These are phyloP conservation scores for Falco peregrinus DNA, from an alignment of 2,797 vertebrate species.

Conservation along the genomic window DNA sequence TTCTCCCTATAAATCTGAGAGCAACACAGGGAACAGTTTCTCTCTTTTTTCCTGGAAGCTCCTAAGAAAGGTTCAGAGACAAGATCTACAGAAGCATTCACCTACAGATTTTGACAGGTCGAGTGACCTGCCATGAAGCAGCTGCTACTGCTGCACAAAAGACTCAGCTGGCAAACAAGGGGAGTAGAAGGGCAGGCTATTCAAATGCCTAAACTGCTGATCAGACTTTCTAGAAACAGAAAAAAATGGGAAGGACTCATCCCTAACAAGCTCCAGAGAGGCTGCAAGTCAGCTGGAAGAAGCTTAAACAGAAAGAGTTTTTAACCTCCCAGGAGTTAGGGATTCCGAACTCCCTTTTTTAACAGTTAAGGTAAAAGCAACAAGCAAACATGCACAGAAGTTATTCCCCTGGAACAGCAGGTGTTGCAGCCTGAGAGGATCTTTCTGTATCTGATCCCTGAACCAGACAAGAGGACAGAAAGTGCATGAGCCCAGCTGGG, in stretches of 20 bases:
- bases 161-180: neutral
- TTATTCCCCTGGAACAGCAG: neutral
- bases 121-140: neutral
- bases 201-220: neutral
- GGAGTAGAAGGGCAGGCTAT: neutral
- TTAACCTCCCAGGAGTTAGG: neutral
- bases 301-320: neutral
- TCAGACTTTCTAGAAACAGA: neutral
- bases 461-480: neutral
- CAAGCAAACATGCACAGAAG: neutral
- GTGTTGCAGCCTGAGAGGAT: neutral
- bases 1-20: neutral
- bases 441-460: neutral
- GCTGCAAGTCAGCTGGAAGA: neutral
- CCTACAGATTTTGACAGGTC: neutral
- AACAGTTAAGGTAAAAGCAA: neutral
- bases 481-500: neutral
- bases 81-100: neutral
- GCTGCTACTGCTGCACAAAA: neutral
- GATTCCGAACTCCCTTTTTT: neutral
- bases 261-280: neutral
- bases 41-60: neutral
- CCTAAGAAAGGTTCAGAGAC: neutral
- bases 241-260: neutral
- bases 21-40: neutral